Evolutionary conservation across 2,113 vertebrate genomes (phyloP).

Genomic region (Philantomba maxwellii): DNA sequence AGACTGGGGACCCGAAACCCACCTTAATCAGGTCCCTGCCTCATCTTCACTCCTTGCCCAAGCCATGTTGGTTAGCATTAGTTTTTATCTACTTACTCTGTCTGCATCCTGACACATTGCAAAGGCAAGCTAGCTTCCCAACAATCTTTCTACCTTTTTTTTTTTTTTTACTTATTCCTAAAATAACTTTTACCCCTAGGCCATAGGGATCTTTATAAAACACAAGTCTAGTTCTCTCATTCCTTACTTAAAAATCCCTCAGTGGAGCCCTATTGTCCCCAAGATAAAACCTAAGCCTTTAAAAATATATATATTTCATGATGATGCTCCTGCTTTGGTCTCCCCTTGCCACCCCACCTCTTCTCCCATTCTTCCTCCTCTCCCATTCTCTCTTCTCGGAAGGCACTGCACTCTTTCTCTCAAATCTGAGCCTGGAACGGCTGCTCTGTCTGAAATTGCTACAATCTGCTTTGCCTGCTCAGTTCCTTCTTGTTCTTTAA

Average conservation of each 20-base stretch:
- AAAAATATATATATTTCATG: not conserved
- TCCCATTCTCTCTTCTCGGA: rapidly evolving
- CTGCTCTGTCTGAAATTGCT: not conserved
- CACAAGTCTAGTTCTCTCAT: not conserved
- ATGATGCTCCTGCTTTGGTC: not conserved
- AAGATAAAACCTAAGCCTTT: not conserved
- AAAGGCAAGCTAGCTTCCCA: not conserved
- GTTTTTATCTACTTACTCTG: not conserved
- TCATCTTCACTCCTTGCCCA: not conserved
- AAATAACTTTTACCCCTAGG: not conserved
- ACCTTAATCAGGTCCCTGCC: too few species aligned
- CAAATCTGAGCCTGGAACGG: not conserved
- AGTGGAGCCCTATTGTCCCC: not conserved
- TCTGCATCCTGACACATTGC: not conserved
- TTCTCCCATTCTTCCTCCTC: not conserved
- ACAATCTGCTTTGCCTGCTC: not conserved
- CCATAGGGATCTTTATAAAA: not conserved
- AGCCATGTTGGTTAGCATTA: not conserved
- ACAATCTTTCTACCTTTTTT: not conserved
- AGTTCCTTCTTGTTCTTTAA: not conserved
- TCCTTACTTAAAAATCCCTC: not conserved
- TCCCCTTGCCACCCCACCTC: not conserved
- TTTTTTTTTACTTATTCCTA: not conserved
- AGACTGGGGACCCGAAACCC: not conserved
- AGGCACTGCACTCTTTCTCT: not conserved